Conservation (phyloP, 2,888 invertebrate genomes). For the Frankliniella intonsa region DNA sequence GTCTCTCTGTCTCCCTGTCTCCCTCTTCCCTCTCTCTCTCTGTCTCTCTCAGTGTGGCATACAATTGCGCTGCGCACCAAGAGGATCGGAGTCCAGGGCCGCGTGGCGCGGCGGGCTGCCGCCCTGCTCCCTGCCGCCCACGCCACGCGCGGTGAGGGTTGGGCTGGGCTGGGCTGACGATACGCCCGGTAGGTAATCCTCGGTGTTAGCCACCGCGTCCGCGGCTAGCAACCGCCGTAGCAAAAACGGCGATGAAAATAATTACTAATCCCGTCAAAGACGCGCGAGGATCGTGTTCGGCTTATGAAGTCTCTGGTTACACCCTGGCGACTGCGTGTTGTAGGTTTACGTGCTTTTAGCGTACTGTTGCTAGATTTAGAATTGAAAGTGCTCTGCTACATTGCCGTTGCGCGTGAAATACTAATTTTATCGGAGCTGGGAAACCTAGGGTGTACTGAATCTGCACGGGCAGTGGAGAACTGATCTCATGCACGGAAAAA, state of each 20-base stretch:
- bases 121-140: not conserved
- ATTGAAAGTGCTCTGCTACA: no score
- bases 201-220: not conserved
- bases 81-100: conserved; percentile 21
- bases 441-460: no score
- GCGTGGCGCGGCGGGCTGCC: not conserved
- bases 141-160: not conserved
- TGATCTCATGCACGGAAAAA: no score
- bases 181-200: not conserved
- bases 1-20: not conserved
- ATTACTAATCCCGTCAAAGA: not conserved
- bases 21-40: not conserved
- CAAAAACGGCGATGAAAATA: not conserved
- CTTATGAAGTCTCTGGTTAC: no score
- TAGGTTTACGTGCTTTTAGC: no score
- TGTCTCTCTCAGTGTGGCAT: not conserved
- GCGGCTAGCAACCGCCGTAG: not conserved
- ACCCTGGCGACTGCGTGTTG: no score
- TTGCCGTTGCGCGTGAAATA: no score
- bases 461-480: no score
- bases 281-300: no score
- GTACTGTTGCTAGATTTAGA: no score
- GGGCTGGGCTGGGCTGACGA: not conserved
- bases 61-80: not conserved
- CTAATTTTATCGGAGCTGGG: no score